Percentiles rank a stretch among this genome's conserved stretches.
phyloP scores from a whole-genome alignment of 2,113 vertebrate genomes.

The Malurus elegans region DNA sequence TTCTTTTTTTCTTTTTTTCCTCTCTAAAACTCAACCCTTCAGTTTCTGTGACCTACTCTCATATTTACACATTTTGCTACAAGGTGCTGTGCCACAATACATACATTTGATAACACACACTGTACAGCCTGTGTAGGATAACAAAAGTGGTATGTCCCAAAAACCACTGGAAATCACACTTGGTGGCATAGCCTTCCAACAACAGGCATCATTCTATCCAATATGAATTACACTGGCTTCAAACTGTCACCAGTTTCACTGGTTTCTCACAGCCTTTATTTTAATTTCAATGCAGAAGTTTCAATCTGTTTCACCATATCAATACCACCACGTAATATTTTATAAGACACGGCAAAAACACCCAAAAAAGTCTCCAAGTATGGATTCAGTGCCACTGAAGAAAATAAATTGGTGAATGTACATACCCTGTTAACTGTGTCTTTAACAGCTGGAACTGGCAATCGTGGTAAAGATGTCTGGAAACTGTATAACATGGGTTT shows the following conservation, averaged over 20 bases:
- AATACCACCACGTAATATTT: not conserved
- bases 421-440: conserved; percentile 87
- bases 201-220: not conserved
- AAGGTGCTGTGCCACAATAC: not conserved
- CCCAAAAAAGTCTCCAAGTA: not conserved
- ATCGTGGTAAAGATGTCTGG: conserved; percentile 89
- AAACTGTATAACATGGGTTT: conserved; percentile 97
- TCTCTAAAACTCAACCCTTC: not conserved
- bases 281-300: not conserved
- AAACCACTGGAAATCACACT: not conserved
- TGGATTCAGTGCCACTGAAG: not conserved
- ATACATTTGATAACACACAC: not conserved
- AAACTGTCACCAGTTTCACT: not conserved
- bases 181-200: not conserved
- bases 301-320: not conserved
- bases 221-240: not conserved
- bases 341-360: not conserved
- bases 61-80: not conserved
- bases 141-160: not conserved
- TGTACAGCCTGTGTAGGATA: not conserved
- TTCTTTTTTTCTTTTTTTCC: not conserved
- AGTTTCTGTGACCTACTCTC: not conserved
- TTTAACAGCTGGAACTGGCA: conserved; percentile 86
- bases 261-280: not conserved
- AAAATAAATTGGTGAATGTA: not conserved